Evolutionary conservation across 2,797 vertebrate genomes (phyloP), one percentile per base, ranked within the genome.

Genomic region (Synaphobranchus kaupii): DNA sequence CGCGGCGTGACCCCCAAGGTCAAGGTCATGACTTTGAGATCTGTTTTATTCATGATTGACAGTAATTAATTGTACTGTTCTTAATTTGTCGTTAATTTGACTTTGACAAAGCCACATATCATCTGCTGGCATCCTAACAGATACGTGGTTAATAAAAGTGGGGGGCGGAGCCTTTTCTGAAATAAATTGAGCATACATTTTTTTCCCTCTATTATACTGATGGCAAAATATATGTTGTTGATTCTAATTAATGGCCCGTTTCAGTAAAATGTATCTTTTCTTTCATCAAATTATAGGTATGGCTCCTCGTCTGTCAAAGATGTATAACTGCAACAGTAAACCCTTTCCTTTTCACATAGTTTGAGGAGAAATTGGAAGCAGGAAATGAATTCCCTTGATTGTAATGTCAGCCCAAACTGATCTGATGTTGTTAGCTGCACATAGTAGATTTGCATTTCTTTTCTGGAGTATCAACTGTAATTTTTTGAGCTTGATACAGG

Each of bases 41-140:
- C 84, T 87, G 84, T 89, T 90, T 89, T 84, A 87, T 31, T 84
- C 68, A 31, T 80, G 85, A 89, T 85, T 88, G 91, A 91, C 90
- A 89, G 90, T 92, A 91, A 93, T 93, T 91, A 91, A 92, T 91
- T 87, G 88, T 88, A 87, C 89, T 66, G 17, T 71, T 84, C 54
- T 60, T 87, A 89, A 89, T 80, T 68, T 82, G 78, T 68, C 76
- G 58, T 83, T 66, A 52, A 20, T 85, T 73, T 84, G 88, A 86
- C 86, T 86, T 90, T 90, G 71, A 88, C 50, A 90, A 90, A 91
- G 88, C 87, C 88, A 54, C 73, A 85, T 87, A 83, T 89, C 39
- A 39, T 39, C 83, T 88, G 85, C 84, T 88, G 85, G 88, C 63
- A 63, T 76, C 68, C 78, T 84, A 87, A 85, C 89, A 91, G 52